Evolutionary conservation across 1,140 invertebrate genomes (phyloP), one percentile per base, ranked within the genome.

Genomic region (Tetramorium parvispinum): DNA sequence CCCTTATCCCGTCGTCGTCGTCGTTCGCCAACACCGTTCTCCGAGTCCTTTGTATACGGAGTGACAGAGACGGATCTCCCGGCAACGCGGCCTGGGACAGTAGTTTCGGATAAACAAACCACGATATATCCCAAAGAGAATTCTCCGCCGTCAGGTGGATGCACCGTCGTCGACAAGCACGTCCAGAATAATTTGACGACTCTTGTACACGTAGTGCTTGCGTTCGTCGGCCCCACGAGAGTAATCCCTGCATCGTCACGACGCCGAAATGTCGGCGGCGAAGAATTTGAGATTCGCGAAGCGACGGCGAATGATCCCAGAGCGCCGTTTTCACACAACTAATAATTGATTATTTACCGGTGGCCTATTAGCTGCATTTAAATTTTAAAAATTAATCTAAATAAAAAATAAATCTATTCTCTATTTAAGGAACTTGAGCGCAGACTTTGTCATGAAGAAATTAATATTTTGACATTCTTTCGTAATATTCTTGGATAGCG

Each of bases 31-130:
- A 43, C 40, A 11, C 3, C 46, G 16, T 61, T 13, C 37, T 27
- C 66, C 79, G 43, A 73, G 79, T 59, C 68, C 79, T 83, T 59
- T 75, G 68, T 83, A 83, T 71, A 83, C 79, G 37, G 46, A 83
- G 57, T 76, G 86, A 85, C 81, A 87, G 71, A 77, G 86, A 87
- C 81, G 53, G 63, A 87, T 87, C 18, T 49, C n/a, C 51, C 3
- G 53, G 43, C 40, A n/a, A 49, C 65, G 18, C 59, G 49, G 32
- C 21, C 40, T 57, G 65, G 81, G 61, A 87, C 66, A 27, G 59
- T 66, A 87, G 86, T 87, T 68, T 76, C 37, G 77, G 86, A 53
- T 76, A 87, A 85, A 87, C 86, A 87, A 87, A 83, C 81, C 81
- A n/a, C 70, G 49, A 59, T 76, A 87, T 55, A 76, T 76, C 86